A percentile compares a stretch with the other conserved stretches of the same genome.
Conservation (phyloP, 2,113 vertebrate genomes). For the Indri indri region DNA sequence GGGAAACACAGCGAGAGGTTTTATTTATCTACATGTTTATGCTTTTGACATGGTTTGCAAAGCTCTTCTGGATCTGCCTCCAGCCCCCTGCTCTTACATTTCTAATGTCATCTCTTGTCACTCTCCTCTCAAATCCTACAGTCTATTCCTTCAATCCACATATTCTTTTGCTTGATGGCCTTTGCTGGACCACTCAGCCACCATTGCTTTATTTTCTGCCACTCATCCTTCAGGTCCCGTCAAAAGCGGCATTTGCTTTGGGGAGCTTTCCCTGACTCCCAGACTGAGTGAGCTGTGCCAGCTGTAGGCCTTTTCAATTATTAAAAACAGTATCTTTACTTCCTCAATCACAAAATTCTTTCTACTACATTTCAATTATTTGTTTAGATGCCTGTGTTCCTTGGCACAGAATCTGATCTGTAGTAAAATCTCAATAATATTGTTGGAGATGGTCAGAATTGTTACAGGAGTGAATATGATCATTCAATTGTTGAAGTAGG, state of each 20-base stretch:
- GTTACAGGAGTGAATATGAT: not conserved
- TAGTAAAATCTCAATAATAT: not conserved
- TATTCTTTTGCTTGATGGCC: not conserved
- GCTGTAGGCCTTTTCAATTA: not conserved
- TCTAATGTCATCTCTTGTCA: not conserved
- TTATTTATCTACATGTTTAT: not conserved
- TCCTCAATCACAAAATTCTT: not conserved
- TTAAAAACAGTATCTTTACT: not conserved
- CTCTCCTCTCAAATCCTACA: not conserved
- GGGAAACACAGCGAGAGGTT: not conserved
- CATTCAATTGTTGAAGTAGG: not conserved
- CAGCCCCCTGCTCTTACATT: not conserved
- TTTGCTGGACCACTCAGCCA: not conserved
- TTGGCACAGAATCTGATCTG: not conserved
- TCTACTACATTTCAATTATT: not conserved
- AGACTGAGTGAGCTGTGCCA: not conserved
- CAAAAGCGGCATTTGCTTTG: not conserved
- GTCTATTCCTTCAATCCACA: not conserved
- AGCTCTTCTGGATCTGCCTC: not conserved
- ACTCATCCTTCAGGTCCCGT: not conserved
- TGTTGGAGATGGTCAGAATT: not conserved
- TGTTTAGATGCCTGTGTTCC: not conserved
- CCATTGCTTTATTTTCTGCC: not conserved
- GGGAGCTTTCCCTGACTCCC: not conserved
- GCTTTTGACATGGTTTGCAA: not conserved